Percentiles rank a stretch among this genome's conserved stretches.
Conservation (phyloP, 2,113 vertebrate genomes). For the Sporophila hypoxantha region DNA sequence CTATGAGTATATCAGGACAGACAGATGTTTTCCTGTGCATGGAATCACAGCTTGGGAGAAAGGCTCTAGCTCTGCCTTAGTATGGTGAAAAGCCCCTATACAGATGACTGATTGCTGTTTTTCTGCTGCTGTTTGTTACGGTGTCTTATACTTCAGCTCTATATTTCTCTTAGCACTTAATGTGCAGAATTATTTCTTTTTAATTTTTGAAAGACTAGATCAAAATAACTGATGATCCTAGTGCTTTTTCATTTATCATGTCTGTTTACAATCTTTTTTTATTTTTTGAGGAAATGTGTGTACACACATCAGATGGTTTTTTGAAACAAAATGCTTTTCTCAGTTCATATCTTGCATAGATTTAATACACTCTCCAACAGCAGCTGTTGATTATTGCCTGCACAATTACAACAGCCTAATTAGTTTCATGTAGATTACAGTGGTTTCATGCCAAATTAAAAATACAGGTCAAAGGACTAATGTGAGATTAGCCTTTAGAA, state of each 20-base stretch:
- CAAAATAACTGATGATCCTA: constrained; percentile 46
- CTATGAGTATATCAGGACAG: neutral
- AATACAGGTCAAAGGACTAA: constrained; percentile 67
- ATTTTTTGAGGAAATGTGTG: constrained; percentile 46
- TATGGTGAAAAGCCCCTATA: neutral
- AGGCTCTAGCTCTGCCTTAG: neutral
- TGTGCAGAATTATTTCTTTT: neutral
- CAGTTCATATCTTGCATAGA: constrained; percentile 14
- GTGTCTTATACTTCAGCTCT: constrained; percentile 2
- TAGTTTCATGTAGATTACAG: constrained; percentile 62
- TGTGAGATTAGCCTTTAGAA: constrained; percentile 49
- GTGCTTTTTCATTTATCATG: neutral
- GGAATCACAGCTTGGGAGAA: neutral
- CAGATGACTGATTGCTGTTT: neutral
- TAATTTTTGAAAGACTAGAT: neutral
- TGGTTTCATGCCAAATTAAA: constrained; percentile 70
- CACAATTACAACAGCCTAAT: constrained; percentile 57
- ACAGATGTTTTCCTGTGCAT: neutral
- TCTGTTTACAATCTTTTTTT: constrained; percentile 31
- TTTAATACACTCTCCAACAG: constrained; percentile 47
- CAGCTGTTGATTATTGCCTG: constrained; percentile 60
- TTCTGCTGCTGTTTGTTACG: constrained; percentile 17
- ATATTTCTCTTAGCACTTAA: constrained; percentile 20
- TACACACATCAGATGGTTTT: neutral
- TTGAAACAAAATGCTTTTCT: constrained; percentile 37